Conservation (phyloP, 1,140 invertebrate species). For the Ptiloglossa arizonensis region DNA sequence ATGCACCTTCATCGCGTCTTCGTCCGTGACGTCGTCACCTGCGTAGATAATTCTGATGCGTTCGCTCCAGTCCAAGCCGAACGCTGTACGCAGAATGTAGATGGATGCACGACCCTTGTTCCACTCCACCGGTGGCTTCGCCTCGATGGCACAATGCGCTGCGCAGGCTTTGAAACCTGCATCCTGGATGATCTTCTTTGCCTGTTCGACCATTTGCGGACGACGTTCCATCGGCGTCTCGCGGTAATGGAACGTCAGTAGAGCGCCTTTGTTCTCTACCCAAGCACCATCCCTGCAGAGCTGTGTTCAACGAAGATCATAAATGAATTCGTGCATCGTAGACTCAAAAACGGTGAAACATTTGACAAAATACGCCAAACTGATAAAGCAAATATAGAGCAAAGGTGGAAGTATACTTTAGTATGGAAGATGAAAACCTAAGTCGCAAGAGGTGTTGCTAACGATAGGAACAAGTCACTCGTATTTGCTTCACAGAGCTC, state of each 20-base stretch:
- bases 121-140: conserved; percentile 94
- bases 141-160: conserved; percentile 93
- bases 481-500: too few species aligned
- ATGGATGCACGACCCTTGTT: conserved; percentile 95
- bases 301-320: conserved; percentile 70
- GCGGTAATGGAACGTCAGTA: conserved; percentile 94
- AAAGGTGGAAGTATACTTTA: too few species aligned
- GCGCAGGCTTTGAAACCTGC: conserved; percentile 89
- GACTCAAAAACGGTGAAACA: too few species aligned
- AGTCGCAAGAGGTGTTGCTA: too few species aligned
- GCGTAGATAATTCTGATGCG: conserved; percentile 94
- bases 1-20: conserved; percentile 93
- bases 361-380: too few species aligned
- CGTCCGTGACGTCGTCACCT: conserved; percentile 94
- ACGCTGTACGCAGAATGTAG: conserved; percentile 93
- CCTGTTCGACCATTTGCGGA: conserved; percentile 85
- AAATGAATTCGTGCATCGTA: background rate
- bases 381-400: too few species aligned
- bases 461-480: too few species aligned
- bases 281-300: conserved; percentile 93
- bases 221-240: conserved; percentile 88
- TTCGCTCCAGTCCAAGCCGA: conserved; percentile 95
- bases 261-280: conserved; percentile 95
- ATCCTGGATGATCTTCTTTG: conserved; percentile 87
- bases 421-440: too few species aligned